A percentile compares a stretch with the other conserved stretches of the same genome.
phyloP scores from a whole-genome alignment of 1,140 invertebrate species.

The Meloidogyne floridensis region DNA sequence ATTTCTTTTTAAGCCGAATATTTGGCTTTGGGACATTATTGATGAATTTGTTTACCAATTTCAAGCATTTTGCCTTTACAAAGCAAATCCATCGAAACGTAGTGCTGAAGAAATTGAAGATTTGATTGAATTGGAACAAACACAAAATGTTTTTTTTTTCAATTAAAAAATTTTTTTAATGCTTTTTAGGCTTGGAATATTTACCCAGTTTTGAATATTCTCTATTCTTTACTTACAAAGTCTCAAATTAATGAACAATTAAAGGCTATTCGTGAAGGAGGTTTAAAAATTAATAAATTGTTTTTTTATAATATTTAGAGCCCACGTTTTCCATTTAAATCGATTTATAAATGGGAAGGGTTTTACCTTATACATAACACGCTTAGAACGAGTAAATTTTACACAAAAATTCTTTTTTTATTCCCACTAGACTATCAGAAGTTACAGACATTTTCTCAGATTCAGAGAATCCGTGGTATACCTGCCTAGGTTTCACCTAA shows the following conservation, averaged over 20 bases:
- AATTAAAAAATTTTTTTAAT: not conserved
- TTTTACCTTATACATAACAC: too few relatives aligned
- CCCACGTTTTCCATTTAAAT: too few relatives aligned
- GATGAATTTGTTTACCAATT: conserved; percentile 88
- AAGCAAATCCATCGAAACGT: conserved; percentile 82
- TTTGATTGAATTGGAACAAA: conserved; percentile 72
- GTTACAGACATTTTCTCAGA: too few relatives aligned
- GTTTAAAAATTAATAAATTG: conserved; percentile 48
- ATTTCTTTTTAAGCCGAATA: conserved; percentile 75
- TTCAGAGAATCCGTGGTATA: too few relatives aligned
- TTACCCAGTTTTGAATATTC: conserved; percentile 92
- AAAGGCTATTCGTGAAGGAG: conserved; percentile 74
- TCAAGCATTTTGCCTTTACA: conserved; percentile 89
- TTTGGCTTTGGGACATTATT: conserved; percentile 99
- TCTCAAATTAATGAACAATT: conserved; percentile 97
- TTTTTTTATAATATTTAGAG: not conserved
- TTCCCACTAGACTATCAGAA: too few relatives aligned
- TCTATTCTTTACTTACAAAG: conserved; percentile 95
- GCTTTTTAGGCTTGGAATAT: conserved; percentile 85
- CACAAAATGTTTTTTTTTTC: conserved; percentile 73
- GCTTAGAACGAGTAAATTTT: too few relatives aligned
- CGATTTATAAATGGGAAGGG: too few relatives aligned
- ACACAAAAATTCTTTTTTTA: too few relatives aligned
- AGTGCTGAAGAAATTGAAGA: conserved; percentile 79
- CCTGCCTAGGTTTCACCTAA: too few relatives aligned